Base-by-base conservation (phyloP, 2,113 vertebrate genomes). In the Bubo blakistoni region DNA sequence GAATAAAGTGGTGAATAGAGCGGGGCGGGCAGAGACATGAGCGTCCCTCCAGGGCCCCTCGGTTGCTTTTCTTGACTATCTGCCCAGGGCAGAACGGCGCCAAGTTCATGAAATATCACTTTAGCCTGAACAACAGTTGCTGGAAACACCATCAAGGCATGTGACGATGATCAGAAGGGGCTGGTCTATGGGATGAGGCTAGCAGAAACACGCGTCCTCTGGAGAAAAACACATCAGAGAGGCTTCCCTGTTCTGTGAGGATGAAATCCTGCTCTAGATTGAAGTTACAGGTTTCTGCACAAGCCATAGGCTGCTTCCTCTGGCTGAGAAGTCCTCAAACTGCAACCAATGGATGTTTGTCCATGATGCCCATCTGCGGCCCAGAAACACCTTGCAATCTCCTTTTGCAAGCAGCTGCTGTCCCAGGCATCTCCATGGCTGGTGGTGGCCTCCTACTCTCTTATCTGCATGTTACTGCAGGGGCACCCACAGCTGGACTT, bases 51-150 rank as follows among this genome's bases (percentile, higher is more conserved):
- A 51, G 88, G 96, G 96, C 96, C 95, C 70, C 93, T 92, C 9
- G 0, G 26, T 69, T 93, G 90, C 96, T 95, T 93, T 90, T 88
- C 79, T 95, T 96, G 96, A 73, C 59, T 58, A 58, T 73, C 79
- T 92, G 92, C 93, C 92, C 71, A 72, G 84, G 66, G 67, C 78
- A 88, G 88, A 81, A 84, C 0, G 0, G 38, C 5, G 93, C 95
- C 93, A 94, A 94, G 63, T 52, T 80, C 32, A 79, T 95, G 94
- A 96, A 97, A 93, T 90, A 83, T 82, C 93, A 42, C 59, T 94
- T 90, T 59, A 94, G 46, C 71, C 85, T 80, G 58, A 96, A 86
- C 71, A 91, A 67, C 89, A 65, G 94, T 94, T 84, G 87, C 90
- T 97, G 84, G 93, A 95, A 96, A 88, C 85, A 73, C 69, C 88